These are phyloP conservation scores for Danio rerio DNA, from an alignment of 2,113 vertebrate genomes.

Conservation along the genomic window DNA sequence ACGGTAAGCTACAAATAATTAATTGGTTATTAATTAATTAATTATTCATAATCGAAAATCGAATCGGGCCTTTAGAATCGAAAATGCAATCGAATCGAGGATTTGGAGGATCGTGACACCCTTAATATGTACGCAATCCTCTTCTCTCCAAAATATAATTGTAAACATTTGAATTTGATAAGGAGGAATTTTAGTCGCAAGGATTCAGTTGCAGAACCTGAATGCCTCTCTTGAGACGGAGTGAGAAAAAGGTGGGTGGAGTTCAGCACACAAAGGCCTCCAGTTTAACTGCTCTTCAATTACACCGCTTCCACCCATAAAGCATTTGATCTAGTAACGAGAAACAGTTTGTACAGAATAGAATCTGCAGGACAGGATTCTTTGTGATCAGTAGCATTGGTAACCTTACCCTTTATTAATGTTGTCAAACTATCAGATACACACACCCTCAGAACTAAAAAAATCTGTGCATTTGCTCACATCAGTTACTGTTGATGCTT, in stretches of 20 bases:
- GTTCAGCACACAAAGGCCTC: slow-evolving; percentile 64
- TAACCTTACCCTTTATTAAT: background rate
- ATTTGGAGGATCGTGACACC: too few relatives aligned
- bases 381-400: slow-evolving; percentile 14
- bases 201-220: slow-evolving; percentile 52
- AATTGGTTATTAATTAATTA: too few relatives aligned
- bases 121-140: background rate
- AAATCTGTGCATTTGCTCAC: background rate
- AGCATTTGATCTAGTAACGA: slow-evolving; percentile 57
- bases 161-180: slow-evolving; percentile 53
- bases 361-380: slow-evolving; percentile 27
- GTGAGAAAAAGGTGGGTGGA: slow-evolving; percentile 46
- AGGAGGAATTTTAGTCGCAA: slow-evolving; percentile 56
- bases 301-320: slow-evolving; percentile 57
- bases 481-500: background rate
- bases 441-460: background rate
- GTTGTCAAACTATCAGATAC: background rate
- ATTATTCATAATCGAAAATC: too few relatives aligned
- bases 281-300: slow-evolving; percentile 66
- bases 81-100: too few relatives aligned
- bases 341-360: slow-evolving; percentile 43
- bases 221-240: slow-evolving; percentile 45
- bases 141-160: slow-evolving; percentile 49
- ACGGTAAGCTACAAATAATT: too few relatives aligned
- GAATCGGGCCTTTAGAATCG: too few relatives aligned